Conservation (phyloP, 2,888 invertebrate genomes). For the Hydriomena furcata region DNA sequence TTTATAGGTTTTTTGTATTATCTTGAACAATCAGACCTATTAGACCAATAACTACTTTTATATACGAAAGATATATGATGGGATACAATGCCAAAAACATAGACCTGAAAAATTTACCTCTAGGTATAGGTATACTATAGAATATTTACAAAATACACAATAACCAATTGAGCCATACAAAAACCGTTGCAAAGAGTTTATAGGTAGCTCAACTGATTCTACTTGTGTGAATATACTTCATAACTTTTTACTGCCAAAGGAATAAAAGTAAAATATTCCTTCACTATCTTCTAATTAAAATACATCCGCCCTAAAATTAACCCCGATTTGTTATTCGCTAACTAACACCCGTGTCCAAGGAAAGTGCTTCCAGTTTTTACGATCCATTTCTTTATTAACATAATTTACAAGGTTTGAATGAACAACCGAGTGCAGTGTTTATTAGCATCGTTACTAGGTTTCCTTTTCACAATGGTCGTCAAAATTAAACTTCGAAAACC, state of each 20-base stretch:
- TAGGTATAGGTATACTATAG: no score
- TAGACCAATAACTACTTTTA: no score
- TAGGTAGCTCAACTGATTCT: no score
- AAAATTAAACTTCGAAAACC: neutral
- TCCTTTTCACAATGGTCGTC: neutral
- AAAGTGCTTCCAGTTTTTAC: constrained; percentile 10
- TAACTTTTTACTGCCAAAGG: no score
- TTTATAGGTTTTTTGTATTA: no score
- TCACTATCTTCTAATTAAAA: neutral
- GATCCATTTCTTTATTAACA: constrained; percentile 5
- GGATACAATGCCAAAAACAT: neutral
- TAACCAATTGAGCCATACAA: no score
- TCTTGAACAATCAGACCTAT: no score
- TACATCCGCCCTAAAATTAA: neutral
- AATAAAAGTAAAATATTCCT: neutral
- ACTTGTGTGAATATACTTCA: no score
- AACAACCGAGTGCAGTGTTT: constrained; percentile 2
- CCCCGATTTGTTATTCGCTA: constrained; percentile 5
- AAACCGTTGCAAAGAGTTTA: no score
- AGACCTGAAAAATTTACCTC: no score
- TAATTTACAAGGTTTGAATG: constrained; percentile 14
- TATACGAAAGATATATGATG: no score
- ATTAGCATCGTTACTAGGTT: neutral
- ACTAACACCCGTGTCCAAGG: constrained; percentile 14
- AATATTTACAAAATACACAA: no score